phyloP scores from a whole-genome alignment of 2,797 vertebrate species.

The Psittacula echo region DNA sequence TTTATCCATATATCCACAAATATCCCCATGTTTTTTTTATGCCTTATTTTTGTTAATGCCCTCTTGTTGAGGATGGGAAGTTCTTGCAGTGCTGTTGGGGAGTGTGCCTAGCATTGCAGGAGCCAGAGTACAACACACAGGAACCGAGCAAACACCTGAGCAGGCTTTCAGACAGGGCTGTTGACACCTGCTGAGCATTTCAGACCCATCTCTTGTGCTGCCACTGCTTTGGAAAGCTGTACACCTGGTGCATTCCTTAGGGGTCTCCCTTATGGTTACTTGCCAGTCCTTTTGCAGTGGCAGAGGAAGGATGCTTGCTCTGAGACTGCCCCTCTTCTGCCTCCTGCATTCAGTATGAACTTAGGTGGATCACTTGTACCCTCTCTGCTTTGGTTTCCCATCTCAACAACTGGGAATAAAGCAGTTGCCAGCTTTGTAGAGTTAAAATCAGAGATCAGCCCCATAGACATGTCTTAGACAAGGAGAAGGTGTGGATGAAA shows the following conservation, averaged over 20 bases:
- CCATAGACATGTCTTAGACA: fast-evolving
- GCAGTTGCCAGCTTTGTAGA: not conserved
- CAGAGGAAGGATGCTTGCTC: not conserved
- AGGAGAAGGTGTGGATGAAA: not conserved
- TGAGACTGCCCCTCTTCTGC: not conserved
- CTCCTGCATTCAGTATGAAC: not conserved
- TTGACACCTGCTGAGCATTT: not conserved
- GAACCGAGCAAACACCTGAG: not conserved
- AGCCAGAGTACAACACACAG: fast-evolving
- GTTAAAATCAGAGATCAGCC: not conserved
- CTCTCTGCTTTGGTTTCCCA: not conserved
- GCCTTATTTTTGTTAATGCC: not conserved
- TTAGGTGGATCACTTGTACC: not conserved
- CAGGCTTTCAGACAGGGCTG: not conserved
- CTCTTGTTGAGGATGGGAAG: not conserved
- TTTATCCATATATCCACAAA: not conserved
- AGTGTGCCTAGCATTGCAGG: fast-evolving
- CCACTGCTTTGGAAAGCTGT: not conserved
- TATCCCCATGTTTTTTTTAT: not conserved
- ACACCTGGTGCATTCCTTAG: not conserved
- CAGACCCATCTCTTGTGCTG: not conserved
- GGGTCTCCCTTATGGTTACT: not conserved
- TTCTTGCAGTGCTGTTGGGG: not conserved
- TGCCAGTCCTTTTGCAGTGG: not conserved
- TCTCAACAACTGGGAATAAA: not conserved